These are phyloP conservation scores for Drosophila tsacasi DNA, from an alignment of 1,140 invertebrate species.

Conservation along the genomic window DNA sequence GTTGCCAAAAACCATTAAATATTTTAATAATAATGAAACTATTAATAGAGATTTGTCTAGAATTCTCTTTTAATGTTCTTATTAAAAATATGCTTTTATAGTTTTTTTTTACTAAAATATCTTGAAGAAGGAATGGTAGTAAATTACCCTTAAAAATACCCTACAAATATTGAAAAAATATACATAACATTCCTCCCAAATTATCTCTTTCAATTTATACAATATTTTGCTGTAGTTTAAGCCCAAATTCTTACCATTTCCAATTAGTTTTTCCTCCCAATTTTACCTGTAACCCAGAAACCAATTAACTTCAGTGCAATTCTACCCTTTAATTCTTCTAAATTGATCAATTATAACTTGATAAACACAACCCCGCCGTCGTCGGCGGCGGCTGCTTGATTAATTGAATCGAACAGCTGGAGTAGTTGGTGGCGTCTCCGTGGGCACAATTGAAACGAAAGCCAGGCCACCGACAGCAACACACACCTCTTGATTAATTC, in stretches of 20 bases:
- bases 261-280: neutral
- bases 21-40: neutral
- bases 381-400: constrained; percentile 9
- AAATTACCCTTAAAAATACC: too few relatives aligned
- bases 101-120: too few relatives aligned
- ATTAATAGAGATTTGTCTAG: too few relatives aligned
- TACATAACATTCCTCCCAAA: too few relatives aligned
- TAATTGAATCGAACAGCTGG: constrained; percentile 53
- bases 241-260: too few relatives aligned
- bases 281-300: neutral
- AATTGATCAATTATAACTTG: constrained; percentile 35
- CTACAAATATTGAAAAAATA: too few relatives aligned
- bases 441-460: constrained; percentile 43
- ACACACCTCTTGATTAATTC: constrained; percentile 42
- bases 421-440: constrained; percentile 18
- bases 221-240: too few relatives aligned
- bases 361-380: constrained; percentile 26
- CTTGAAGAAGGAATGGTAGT: too few relatives aligned
- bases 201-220: neutral
- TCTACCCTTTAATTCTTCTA: constrained; percentile 1
- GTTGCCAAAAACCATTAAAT: neutral
- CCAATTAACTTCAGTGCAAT: neutral
- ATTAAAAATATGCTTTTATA: too few relatives aligned
- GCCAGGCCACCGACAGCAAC: constrained; percentile 41
- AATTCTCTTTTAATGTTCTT: too few relatives aligned